A percentile compares a stretch with the other conserved stretches of the same genome.
phyloP scores from a whole-genome alignment of 2,888 invertebrate species.

The Hydriomena furcata region DNA sequence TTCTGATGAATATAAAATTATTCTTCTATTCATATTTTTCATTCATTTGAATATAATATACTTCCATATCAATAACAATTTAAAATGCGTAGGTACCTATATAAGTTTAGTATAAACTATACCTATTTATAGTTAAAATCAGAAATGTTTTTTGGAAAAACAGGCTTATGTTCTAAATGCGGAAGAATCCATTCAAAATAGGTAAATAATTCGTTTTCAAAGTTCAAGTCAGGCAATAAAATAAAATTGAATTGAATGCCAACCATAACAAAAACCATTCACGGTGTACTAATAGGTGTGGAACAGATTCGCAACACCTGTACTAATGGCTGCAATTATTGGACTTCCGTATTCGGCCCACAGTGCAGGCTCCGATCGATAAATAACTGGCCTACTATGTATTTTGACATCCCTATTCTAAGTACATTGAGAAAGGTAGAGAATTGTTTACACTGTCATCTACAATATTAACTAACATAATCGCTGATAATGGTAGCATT shows the following conservation, averaged over 20 bases:
- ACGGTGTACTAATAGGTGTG: slow-evolving; percentile 17
- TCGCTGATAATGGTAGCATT: too few species aligned
- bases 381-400: slow-evolving; percentile 23
- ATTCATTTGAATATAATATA: too few species aligned
- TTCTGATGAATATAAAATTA: too few species aligned
- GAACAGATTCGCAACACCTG: slow-evolving; percentile 24
- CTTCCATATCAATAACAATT: too few species aligned
- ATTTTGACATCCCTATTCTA: slow-evolving; percentile 32
- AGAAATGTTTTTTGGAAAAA: too few species aligned
- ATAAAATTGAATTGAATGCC: slow-evolving; percentile 13
- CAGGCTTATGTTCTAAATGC: too few species aligned
- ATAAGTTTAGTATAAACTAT: too few species aligned
- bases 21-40: too few species aligned
- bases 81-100: too few species aligned
- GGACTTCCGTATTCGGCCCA: slow-evolving; percentile 30
- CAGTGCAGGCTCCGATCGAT: slow-evolving; percentile 10
- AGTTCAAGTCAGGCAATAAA: slow-evolving; percentile 10
- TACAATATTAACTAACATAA: too few species aligned
- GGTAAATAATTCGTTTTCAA: not conserved
- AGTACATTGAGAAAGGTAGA: slow-evolving; percentile 7
- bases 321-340: slow-evolving; percentile 24
- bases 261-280: slow-evolving; percentile 20
- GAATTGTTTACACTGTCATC: not conserved
- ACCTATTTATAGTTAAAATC: too few species aligned
- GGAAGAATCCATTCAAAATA: slow-evolving; percentile 1